Evolutionary conservation across 2,888 invertebrate species (phyloP).

Genomic region (Oligia fasciuncula): DNA sequence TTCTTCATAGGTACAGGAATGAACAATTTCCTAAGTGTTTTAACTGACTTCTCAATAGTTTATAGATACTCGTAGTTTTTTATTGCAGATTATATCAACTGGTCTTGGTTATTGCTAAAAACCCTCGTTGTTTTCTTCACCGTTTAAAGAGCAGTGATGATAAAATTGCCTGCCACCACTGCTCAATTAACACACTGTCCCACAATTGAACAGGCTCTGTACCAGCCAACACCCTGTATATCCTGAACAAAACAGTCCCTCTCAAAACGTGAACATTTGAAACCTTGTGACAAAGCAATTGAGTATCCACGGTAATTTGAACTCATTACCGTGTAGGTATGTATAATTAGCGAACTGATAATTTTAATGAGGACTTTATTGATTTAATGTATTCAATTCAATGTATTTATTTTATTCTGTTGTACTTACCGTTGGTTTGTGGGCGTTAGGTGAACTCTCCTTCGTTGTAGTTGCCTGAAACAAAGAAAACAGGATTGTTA

Average conservation of each 20-base stretch:
- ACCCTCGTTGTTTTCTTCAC: too few species aligned
- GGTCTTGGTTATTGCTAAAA: neutral
- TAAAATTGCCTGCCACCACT: neutral
- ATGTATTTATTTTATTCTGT: slow-evolving; percentile 1
- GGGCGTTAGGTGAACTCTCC: slow-evolving; percentile 62
- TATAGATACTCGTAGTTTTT: neutral
- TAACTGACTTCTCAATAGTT: neutral
- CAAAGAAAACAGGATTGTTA: slow-evolving; percentile 58
- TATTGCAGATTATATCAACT: neutral
- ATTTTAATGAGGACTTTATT: slow-evolving; percentile 52
- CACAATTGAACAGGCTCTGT: slow-evolving; percentile 5
- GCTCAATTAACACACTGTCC: neutral
- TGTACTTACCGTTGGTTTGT: slow-evolving; percentile 77
- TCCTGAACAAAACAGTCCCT: neutral
- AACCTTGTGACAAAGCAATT: slow-evolving; percentile 4
- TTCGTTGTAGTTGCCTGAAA: slow-evolving; percentile 73
- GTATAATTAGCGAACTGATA: slow-evolving; percentile 49
- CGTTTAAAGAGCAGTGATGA: neutral
- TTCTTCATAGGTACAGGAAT: neutral
- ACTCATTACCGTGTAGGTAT: slow-evolving; percentile 40
- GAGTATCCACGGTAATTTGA: slow-evolving; percentile 38
- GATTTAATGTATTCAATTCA: slow-evolving; percentile 13
- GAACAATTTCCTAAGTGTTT: neutral
- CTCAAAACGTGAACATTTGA: neutral
- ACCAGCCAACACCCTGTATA: neutral